Evolutionary conservation across 1,140 invertebrate genomes (phyloP).

Genomic region (Zaprionus camerounensis): DNA sequence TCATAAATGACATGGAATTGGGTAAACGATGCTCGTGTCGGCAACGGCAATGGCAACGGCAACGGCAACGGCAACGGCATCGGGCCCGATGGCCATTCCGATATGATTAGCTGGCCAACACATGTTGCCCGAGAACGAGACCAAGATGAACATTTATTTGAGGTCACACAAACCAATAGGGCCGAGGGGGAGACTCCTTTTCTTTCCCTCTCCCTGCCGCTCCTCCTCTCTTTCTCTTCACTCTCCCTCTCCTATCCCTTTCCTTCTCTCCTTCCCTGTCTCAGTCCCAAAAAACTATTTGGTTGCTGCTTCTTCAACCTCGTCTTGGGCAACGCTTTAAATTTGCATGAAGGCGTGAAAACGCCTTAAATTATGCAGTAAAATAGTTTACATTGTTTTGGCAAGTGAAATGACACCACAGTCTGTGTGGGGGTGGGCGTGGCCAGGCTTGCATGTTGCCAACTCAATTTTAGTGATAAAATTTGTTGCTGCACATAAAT

Average conservation of each 20-base stretch:
- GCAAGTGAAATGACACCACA: conserved; percentile 53
- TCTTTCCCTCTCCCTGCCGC: not conserved
- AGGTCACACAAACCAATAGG: conserved; percentile 61
- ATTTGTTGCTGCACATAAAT: conserved; percentile 69
- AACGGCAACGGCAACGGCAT: not conserved
- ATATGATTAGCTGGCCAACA: conserved; percentile 73
- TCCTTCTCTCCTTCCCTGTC: not conserved
- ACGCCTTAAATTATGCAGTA: conserved; percentile 70
- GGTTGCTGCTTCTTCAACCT: not conserved
- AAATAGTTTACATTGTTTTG: conserved; percentile 54
- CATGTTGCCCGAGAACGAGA: conserved; percentile 52
- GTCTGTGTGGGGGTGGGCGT: conserved; percentile 17
- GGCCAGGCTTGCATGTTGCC: conserved; percentile 51
- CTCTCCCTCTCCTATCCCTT: no score
- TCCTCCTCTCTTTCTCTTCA: not conserved
- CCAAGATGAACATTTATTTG: conserved; percentile 64
- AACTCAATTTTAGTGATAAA: conserved; percentile 67
- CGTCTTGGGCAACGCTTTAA: conserved; percentile 47
- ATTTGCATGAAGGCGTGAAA: conserved; percentile 48
- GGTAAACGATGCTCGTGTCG: conserved; percentile 38
- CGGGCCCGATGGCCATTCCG: conserved; percentile 41
- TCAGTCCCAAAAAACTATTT: not conserved
- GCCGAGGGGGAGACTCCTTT: conserved; percentile 31
- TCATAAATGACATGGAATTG: conserved; percentile 61
- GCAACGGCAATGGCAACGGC: not conserved